Conservation (phyloP, 2,888 invertebrate species). For the Stratiomys singularior region DNA sequence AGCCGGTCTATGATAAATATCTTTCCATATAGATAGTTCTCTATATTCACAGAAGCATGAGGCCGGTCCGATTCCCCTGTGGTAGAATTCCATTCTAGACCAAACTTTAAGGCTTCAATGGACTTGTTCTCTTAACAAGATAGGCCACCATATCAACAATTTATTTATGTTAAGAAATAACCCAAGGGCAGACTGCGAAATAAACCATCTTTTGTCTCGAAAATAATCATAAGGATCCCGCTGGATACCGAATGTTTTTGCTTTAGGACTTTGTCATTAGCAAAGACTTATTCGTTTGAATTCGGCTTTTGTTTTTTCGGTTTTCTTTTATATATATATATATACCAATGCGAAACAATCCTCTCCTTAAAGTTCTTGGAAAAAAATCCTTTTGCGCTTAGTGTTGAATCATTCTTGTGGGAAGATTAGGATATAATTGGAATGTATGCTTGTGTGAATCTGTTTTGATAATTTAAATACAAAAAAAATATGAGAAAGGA, state of each 20-base stretch:
- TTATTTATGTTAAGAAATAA: not conserved
- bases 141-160: not conserved
- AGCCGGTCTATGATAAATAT: too few species aligned
- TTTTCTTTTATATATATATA: not conserved
- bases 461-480: too few species aligned
- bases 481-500: too few species aligned
- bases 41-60: too few species aligned
- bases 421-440: too few species aligned
- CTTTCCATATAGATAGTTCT: too few species aligned
- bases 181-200: not conserved
- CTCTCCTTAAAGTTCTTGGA: not conserved
- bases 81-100: too few species aligned
- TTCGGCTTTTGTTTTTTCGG: not conserved
- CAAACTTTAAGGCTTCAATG: too few species aligned
- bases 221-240: not conserved
- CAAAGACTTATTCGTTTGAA: not conserved
- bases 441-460: too few species aligned
- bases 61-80: too few species aligned
- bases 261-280: not conserved
- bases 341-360: not conserved
- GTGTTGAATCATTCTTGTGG: not conserved
- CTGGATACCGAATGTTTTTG: not conserved
- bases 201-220: not conserved
- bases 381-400: not conserved
- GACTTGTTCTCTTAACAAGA: not conserved